phyloP scores from a whole-genome alignment of 2,797 vertebrate genomes.

The Microhierax caerulescens region DNA sequence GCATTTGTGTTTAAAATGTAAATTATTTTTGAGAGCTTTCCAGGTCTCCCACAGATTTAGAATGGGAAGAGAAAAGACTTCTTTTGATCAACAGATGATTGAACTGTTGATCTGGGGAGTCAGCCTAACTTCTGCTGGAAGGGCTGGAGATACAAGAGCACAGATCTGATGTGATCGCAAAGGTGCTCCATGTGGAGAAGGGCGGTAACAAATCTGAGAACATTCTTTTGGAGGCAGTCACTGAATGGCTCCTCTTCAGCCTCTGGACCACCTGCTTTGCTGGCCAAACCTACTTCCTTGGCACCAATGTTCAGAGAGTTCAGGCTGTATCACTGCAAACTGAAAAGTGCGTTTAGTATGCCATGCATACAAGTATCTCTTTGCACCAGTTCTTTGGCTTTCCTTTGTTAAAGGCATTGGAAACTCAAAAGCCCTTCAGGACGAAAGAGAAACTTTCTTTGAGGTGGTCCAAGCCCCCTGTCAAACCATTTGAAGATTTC shows the following conservation, averaged over 20 bases:
- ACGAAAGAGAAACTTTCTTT: slow-evolving; percentile 63
- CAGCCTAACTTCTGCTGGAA: background rate
- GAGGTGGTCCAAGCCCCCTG: slow-evolving; percentile 61
- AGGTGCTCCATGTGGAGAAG: background rate
- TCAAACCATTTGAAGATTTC: slow-evolving; percentile 64
- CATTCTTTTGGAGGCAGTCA: background rate
- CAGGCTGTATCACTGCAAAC: slow-evolving; percentile 66
- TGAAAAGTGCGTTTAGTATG: slow-evolving; percentile 65
- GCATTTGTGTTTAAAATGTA: slow-evolving; percentile 50
- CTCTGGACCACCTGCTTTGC: slow-evolving; percentile 74
- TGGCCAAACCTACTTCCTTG: slow-evolving; percentile 71
- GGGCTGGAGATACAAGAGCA: background rate
- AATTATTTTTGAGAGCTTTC: slow-evolving; percentile 57
- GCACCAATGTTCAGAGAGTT: slow-evolving; percentile 55
- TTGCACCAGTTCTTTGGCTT: slow-evolving; percentile 59
- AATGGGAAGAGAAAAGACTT: background rate
- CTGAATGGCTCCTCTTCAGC: slow-evolving; percentile 54
- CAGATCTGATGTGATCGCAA: background rate
- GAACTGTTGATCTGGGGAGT: background rate
- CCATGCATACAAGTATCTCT: background rate
- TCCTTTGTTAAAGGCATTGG: slow-evolving; percentile 14
- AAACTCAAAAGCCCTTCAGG: slow-evolving; percentile 47
- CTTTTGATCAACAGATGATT: slow-evolving; percentile 16
- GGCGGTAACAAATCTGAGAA: slow-evolving; percentile 38
- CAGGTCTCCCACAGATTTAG: background rate